These are phyloP conservation scores for Mizuhopecten yessoensis DNA, from an alignment of 1,140 invertebrate species.

Conservation along the genomic window DNA sequence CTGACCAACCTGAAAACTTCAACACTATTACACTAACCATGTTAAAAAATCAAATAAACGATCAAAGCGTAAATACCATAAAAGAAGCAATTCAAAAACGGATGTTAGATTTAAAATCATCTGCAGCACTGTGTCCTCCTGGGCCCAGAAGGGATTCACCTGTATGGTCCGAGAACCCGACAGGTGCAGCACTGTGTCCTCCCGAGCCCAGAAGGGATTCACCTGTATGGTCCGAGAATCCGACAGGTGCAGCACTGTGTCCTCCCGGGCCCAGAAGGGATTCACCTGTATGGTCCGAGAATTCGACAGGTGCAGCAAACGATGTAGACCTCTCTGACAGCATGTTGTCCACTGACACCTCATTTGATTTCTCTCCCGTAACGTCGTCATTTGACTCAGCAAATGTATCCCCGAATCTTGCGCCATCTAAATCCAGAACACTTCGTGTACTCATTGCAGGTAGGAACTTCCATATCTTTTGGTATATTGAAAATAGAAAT, in stretches of 20 bases:
- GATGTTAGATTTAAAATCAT: background rate
- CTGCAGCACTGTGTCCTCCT: background rate
- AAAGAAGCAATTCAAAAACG: background rate
- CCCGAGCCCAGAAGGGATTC: background rate
- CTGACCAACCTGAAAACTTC: background rate
- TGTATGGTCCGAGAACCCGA: too few species aligned
- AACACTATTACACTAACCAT: background rate
- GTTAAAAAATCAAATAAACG: background rate
- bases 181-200: background rate
- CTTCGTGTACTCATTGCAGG: background rate
- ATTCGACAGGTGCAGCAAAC: background rate
- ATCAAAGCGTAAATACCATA: background rate
- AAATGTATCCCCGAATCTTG: background rate
- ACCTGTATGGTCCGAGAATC: too few species aligned
- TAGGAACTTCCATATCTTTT: background rate
- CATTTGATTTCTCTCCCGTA: background rate
- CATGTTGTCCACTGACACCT: background rate
- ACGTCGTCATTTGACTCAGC: background rate
- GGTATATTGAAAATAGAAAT: too few species aligned
- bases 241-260: background rate
- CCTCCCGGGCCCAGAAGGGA: background rate
- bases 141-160: background rate
- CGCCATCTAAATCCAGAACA: background rate
- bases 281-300: too few species aligned
- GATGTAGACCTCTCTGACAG: background rate